Evolutionary conservation across 1,140 invertebrate species (phyloP).

Genomic region (Bicyclus anynana): DNA sequence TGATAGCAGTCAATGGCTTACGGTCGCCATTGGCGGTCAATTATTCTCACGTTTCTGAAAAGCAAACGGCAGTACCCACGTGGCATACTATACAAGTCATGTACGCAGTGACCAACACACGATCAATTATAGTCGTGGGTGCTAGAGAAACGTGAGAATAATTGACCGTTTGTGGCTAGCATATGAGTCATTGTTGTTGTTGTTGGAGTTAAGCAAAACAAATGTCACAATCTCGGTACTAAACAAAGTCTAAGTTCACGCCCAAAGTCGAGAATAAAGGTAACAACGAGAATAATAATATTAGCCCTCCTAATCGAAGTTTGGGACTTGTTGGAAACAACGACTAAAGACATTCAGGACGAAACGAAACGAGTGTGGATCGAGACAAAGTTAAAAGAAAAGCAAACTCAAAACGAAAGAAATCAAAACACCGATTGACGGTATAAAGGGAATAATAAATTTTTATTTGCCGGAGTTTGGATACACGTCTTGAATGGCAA

Average conservation of each 20-base stretch:
- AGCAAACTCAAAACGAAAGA: conserved; percentile 17
- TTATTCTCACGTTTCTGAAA: too few species aligned
- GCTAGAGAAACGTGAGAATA: too few species aligned
- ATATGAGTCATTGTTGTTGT: too few species aligned
- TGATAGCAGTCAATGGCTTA: too few species aligned
- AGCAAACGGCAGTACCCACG: too few species aligned
- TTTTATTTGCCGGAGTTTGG: conserved; percentile 38
- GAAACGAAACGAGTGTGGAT: neutral
- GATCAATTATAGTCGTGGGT: too few species aligned
- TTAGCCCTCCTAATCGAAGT: neutral
- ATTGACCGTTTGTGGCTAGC: too few species aligned
- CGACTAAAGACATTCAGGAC: neutral
- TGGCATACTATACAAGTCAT: too few species aligned
- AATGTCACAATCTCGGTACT: neutral
- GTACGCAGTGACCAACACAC: too few species aligned
- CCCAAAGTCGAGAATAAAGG: neutral
- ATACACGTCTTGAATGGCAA: conserved; percentile 46
- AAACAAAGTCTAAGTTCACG: neutral
- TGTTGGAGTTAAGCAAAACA: too few species aligned
- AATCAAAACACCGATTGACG: conserved; percentile 42
- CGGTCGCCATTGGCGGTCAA: too few species aligned
- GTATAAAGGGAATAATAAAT: conserved; percentile 32
- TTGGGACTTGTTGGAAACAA: neutral
- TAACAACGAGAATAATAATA: neutral
- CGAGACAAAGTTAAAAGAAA: neutral